phyloP scores from a whole-genome alignment of 1,140 invertebrate genomes.

The Marisa cornuarietis region DNA sequence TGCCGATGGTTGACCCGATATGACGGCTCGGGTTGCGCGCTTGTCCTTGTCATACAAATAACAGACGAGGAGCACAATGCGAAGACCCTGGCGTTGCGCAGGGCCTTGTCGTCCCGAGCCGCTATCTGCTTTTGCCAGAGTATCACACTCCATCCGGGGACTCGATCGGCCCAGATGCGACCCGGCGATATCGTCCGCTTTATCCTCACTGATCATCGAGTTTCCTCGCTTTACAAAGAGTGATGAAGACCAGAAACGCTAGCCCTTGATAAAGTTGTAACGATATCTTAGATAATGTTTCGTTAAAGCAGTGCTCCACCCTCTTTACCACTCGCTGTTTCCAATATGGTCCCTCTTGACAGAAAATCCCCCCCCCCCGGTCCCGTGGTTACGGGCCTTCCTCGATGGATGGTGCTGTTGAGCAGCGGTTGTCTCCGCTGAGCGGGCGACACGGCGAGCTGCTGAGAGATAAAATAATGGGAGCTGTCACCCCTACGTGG shows the following conservation, averaged over 20 bases:
- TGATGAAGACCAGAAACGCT: not conserved
- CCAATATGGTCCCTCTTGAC: not conserved
- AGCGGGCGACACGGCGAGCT: not conserved
- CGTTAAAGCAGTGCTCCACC: not conserved
- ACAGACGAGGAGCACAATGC: not conserved
- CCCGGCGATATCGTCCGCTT: not conserved
- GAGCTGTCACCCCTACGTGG: not conserved
- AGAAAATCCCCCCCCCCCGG: not conserved
- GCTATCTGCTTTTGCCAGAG: not conserved
- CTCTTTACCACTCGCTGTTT: not conserved
- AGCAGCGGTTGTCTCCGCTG: not conserved
- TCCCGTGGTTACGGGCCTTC: not conserved
- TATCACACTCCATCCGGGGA: not conserved
- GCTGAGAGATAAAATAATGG: not conserved
- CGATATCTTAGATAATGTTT: constrained; percentile 2
- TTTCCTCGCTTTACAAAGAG: not conserved
- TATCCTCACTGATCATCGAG: not conserved
- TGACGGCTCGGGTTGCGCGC: not conserved
- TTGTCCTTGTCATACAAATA: not conserved
- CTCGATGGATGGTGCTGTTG: constrained; percentile 7
- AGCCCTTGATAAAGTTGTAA: not conserved
- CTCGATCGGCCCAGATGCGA: not conserved
- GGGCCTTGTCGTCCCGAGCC: not conserved
- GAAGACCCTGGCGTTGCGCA: not conserved
- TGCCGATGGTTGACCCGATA: not conserved